A percentile compares a stretch with the other conserved stretches of the same genome.
Evolutionary conservation across 1,140 invertebrate species (phyloP).

Genomic region (Brachionus rubens): DNA sequence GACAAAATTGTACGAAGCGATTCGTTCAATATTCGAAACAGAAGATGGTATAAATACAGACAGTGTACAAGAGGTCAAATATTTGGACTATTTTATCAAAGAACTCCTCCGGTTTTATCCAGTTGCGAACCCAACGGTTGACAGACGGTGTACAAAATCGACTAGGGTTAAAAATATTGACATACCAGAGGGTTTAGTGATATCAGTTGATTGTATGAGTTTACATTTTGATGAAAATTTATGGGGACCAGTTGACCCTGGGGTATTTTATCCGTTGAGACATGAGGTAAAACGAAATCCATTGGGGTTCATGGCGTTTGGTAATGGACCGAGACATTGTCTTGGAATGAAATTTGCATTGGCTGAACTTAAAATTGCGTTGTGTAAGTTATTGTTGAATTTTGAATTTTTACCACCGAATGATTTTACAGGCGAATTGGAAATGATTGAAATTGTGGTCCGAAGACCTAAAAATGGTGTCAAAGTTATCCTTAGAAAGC

Average conservation of each 20-base stretch:
- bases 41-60: no score
- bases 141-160: background rate
- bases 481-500: no score
- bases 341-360: constrained; percentile 68
- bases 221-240: constrained; percentile 55
- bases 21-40: no score
- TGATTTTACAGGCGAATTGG: no score
- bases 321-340: constrained; percentile 63
- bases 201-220: constrained; percentile 55
- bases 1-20: no score
- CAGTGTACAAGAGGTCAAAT: constrained; percentile 52
- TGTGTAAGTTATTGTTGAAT: constrained; percentile 54
- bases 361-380: constrained; percentile 68
- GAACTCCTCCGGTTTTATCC: constrained; percentile 55
- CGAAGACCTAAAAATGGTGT: no score
- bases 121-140: constrained; percentile 50
- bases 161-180: background rate
- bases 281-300: no score
- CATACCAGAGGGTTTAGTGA: constrained; percentile 55
- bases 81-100: constrained; percentile 55
- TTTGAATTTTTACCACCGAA: no score
- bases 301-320: constrained; percentile 61
- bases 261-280: no score
- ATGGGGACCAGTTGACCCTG: constrained; percentile 52
- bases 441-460: no score